A percentile compares a stretch with the other conserved stretches of the same genome.
These are phyloP conservation scores for Clarias gariepinus DNA, from an alignment of 2,113 vertebrate species.

Conservation along the genomic window DNA sequence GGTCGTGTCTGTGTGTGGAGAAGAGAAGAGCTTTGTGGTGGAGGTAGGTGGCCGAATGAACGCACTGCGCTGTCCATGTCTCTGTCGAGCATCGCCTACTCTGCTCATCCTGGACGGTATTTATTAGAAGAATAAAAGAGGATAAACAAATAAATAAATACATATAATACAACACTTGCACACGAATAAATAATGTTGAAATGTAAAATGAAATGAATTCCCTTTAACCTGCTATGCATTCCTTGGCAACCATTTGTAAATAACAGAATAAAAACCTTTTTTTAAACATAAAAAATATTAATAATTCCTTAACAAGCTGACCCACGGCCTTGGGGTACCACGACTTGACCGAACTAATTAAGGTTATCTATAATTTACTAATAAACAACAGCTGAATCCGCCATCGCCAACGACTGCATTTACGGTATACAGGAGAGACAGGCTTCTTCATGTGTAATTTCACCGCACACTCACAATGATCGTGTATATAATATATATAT, in stretches of 20 bases:
- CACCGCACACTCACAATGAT: background rate
- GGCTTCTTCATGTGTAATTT: too few species aligned
- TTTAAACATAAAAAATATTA: background rate
- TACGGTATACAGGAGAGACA: background rate
- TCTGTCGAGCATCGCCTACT: background rate
- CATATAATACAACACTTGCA: background rate
- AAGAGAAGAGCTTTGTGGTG: slow-evolving; percentile 75
- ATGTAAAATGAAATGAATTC: background rate
- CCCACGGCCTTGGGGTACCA: background rate
- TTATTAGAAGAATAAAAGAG: background rate
- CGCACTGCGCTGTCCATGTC: background rate
- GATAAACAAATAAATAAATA: background rate
- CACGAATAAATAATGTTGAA: background rate
- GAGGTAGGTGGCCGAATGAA: slow-evolving; percentile 64
- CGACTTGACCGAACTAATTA: background rate
- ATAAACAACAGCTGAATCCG: background rate
- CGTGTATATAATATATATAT: background rate
- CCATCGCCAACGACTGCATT: background rate
- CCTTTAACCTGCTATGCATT: too few species aligned
- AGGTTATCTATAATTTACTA: background rate
- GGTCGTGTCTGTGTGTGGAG: slow-evolving; percentile 73
- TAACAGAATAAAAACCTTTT: background rate
- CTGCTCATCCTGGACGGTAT: slow-evolving; percentile 1
- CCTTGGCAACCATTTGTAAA: background rate
- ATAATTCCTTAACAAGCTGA: background rate